These are phyloP conservation scores for Myotis findleyi DNA, from an alignment of 2,797 vertebrate species.

Conservation along the genomic window DNA sequence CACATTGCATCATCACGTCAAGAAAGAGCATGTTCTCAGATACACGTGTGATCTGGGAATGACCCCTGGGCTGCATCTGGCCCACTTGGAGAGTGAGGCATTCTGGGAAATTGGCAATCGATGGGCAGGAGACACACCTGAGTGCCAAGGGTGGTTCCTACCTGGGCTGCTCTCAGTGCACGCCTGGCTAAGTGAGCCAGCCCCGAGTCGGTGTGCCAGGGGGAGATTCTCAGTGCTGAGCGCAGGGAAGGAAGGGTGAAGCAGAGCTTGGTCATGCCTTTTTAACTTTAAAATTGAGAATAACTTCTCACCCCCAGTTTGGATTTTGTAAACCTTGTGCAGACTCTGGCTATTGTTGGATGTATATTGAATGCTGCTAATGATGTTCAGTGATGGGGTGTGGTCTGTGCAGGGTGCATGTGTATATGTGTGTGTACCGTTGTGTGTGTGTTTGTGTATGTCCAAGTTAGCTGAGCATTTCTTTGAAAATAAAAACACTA, in stretches of 20 bases:
- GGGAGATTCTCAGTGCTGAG: neutral
- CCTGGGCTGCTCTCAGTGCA: neutral
- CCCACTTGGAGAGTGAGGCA: conserved; percentile 19
- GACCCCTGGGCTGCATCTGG: conserved; percentile 11
- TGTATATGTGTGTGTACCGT: accelerated
- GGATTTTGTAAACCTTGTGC: neutral
- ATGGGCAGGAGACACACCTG: neutral
- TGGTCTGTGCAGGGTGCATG: neutral
- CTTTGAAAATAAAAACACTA: neutral
- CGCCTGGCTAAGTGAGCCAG: neutral
- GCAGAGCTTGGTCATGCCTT: neutral
- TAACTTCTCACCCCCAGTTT: neutral
- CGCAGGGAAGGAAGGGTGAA: neutral
- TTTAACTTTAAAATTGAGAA: conserved; percentile 20
- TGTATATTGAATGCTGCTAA: neutral
- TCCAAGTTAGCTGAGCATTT: neutral
- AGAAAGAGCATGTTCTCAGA: conserved; percentile 57
- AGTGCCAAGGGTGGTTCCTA: neutral
- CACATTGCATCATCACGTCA: neutral
- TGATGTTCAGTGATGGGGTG: neutral
- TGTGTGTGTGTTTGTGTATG: neutral
- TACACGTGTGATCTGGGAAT: neutral
- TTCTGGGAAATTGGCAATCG: neutral
- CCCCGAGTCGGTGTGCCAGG: neutral
- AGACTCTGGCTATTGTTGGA: neutral